Evolutionary conservation across 2,888 invertebrate genomes (phyloP), one percentile per base, ranked within the genome.

Genomic region (Rugalucina vietnamica): DNA sequence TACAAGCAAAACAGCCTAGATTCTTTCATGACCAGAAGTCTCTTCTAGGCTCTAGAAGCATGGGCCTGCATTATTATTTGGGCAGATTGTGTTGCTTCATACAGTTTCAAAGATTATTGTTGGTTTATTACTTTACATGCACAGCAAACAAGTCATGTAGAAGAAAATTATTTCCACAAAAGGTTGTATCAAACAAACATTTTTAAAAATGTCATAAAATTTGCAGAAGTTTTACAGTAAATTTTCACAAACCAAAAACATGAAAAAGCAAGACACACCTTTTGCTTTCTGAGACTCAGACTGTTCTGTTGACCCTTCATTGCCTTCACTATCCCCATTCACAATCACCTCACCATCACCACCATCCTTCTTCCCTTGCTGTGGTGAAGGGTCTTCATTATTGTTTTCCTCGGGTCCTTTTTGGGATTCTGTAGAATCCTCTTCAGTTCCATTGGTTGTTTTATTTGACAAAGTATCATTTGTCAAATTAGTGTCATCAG

Each of bases 401-500:
- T 32, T 65, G 1, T 1, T 65, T 34, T 65, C 65, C 21, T 34
- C 65, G 14, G 32, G 65, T 18, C 34, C 65, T 34, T 65, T 32
- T 24, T 5, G 8, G 65, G 65, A 21, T 54, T 54, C 54, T 18
- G 54, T n/a, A 18, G n/a, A 8, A 54, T 54, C 54, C 54, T n/a
- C 54, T 29, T 57, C 57, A 57, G 57, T 14, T 4, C 12, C 27
- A 27, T 57, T 3, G 1, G 5, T 24, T n/a, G 24, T 4, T 18
- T 34, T 65, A 12, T 65, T 34, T 34, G 65, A 34, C 18, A 34
- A 21, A 1, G 34, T 18, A 34, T 65, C 65, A 65, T 4, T 21
- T 34, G 18, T 34, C 4, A 18, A 12, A 65, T 34, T 34, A 18
- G 18, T 34, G 21, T 34, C 72, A 72, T 76, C 83, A 74, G 79